These are phyloP conservation scores for Lagria hirta DNA, from an alignment of 2,888 invertebrate species.

Conservation along the genomic window DNA sequence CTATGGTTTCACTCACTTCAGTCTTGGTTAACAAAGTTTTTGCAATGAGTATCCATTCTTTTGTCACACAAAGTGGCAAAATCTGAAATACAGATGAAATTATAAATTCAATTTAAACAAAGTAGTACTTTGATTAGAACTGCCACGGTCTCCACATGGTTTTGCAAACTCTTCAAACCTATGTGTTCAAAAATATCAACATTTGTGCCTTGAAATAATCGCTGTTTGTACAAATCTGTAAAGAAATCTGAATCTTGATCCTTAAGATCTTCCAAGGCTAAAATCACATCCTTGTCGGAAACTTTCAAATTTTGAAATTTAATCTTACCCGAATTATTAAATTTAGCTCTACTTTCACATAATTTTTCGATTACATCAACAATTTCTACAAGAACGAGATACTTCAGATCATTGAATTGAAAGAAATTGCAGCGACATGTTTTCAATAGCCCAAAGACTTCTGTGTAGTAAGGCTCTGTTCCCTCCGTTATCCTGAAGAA, in stretches of 20 bases:
- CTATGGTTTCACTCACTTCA: constrained; percentile 34
- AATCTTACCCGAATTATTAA: neutral
- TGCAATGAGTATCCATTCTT: constrained; percentile 44
- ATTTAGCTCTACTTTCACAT: neutral
- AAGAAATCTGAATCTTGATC: neutral
- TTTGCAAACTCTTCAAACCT: constrained; percentile 30
- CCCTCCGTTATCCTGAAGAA: constrained; percentile 21
- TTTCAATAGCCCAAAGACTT: constrained; percentile 39
- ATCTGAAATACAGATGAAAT: constrained; percentile 29
- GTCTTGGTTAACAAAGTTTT: constrained; percentile 34
- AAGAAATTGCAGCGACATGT: constrained; percentile 40
- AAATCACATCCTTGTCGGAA: neutral
- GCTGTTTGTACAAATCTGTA: constrained; percentile 21
- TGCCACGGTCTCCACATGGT: constrained; percentile 35
- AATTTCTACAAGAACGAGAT: constrained; percentile 32
- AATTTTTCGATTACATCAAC: too few relatives aligned
- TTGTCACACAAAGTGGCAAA: constrained; percentile 42
- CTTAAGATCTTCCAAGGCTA: neutral
- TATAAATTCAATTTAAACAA: constrained; percentile 1
- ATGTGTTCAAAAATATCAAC: constrained; percentile 25
- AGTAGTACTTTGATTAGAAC: constrained; percentile 36
- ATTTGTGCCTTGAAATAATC: constrained; percentile 5
- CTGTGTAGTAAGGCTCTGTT: constrained; percentile 23
- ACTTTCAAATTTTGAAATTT: neutral
- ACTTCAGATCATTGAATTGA: constrained; percentile 39